Evolutionary conservation across 2,113 vertebrate species (phyloP).

Genomic region (Sphaerodactylus townsendi): DNA sequence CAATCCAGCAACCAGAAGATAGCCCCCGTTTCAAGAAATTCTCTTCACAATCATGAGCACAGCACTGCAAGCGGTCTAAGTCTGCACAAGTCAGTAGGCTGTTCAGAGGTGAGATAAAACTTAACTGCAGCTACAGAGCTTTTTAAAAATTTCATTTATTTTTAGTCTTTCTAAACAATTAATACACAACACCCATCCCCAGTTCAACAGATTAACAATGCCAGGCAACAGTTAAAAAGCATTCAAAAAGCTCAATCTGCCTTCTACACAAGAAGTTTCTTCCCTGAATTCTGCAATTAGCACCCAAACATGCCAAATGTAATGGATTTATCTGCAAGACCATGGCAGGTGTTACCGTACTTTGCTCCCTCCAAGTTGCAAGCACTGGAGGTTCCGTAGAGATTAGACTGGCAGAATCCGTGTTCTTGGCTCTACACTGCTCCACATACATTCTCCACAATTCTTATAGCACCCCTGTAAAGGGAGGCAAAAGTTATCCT

Average conservation of each 20-base stretch:
- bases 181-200: background rate
- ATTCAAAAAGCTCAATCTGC: background rate
- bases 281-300: background rate
- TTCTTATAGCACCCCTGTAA: no score
- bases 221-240: background rate
- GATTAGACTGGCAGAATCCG: no score
- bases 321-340: background rate
- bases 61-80: background rate
- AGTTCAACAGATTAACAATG: background rate
- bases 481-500: no score
- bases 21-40: no score
- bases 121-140: conserved; percentile 1
- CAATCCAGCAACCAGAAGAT: background rate
- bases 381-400: no score
- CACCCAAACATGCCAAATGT: background rate
- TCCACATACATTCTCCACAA: no score
- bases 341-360: no score
- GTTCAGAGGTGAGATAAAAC: conserved; percentile 4
- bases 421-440: no score
- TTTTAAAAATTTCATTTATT: background rate
- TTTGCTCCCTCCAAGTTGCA: no score
- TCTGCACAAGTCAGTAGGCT: background rate
- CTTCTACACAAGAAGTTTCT: background rate
- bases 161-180: background rate
- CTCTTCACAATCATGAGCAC: background rate